phyloP scores from a whole-genome alignment of 2,797 vertebrate species.

The Syngnathus acus region DNA sequence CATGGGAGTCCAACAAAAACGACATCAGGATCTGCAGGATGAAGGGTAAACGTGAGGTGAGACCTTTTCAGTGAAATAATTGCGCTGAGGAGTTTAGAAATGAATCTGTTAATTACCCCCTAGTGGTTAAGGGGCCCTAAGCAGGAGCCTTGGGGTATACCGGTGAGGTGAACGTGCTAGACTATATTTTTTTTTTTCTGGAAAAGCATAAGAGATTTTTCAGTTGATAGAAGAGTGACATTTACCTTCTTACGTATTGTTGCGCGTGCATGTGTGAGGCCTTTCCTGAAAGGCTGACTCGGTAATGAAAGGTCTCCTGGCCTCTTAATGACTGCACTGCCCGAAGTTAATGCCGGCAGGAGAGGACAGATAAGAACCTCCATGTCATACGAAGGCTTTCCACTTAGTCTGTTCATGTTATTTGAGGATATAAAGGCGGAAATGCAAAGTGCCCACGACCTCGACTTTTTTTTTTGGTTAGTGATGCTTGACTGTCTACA shows the following conservation, averaged over 20 bases:
- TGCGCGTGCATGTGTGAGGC: conserved; percentile 2
- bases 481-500: neutral
- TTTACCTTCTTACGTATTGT: neutral
- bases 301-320: conserved; percentile 61
- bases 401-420: no score
- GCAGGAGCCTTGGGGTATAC: no score
- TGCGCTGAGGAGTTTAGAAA: neutral
- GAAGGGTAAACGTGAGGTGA: conserved; percentile 94
- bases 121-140: no score
- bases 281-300: conserved; percentile 45
- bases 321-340: conserved; percentile 55
- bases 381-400: no score
- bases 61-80: neutral
- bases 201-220: no score
- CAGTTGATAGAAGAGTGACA: conserved; percentile 4
- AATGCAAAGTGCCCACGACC: neutral
- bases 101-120: no score
- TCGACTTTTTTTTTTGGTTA: neutral
- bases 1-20: conserved; percentile 88
- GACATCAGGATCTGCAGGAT: conserved; percentile 93
- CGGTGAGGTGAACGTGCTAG: no score
- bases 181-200: no score
- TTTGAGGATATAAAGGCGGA: no score
- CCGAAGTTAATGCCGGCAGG: conserved; percentile 41
- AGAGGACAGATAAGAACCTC: conserved; percentile 46